These are phyloP conservation scores for Apolygus lucorum DNA, from an alignment of 1,140 invertebrate species.

Conservation along the genomic window DNA sequence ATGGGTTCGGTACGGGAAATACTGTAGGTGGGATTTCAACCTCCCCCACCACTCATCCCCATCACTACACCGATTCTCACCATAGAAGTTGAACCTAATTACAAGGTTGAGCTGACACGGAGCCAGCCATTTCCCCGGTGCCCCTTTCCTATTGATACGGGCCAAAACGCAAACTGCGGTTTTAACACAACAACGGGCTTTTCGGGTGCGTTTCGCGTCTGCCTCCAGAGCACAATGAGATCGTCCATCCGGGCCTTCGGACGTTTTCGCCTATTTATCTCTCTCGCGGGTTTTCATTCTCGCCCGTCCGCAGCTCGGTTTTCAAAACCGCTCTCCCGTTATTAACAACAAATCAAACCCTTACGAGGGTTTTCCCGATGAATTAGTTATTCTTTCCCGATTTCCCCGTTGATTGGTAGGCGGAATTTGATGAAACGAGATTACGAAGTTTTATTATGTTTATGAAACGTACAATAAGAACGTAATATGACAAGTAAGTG, in stretches of 20 bases:
- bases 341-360: neutral
- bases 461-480: too few species aligned
- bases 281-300: neutral
- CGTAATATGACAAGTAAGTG: too few species aligned
- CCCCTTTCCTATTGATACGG: neutral
- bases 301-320: neutral
- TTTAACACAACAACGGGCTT: neutral
- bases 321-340: neutral
- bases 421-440: too few species aligned
- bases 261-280: neutral
- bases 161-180: neutral
- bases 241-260: neutral
- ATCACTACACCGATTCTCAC: too few species aligned
- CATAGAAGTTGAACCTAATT: neutral
- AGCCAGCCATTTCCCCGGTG: neutral
- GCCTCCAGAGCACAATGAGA: neutral
- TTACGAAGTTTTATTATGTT: too few species aligned
- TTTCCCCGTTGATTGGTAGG: too few species aligned
- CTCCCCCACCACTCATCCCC: neutral
- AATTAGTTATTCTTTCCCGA: too few species aligned
- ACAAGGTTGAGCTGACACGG: neutral
- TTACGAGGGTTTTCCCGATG: neutral
- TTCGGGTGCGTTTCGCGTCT: neutral
- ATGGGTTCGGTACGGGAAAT: neutral
- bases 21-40: neutral